Evolutionary conservation across 2,797 vertebrate species (phyloP), one percentile per base, ranked within the genome.

Genomic region (Sus cebifrons): DNA sequence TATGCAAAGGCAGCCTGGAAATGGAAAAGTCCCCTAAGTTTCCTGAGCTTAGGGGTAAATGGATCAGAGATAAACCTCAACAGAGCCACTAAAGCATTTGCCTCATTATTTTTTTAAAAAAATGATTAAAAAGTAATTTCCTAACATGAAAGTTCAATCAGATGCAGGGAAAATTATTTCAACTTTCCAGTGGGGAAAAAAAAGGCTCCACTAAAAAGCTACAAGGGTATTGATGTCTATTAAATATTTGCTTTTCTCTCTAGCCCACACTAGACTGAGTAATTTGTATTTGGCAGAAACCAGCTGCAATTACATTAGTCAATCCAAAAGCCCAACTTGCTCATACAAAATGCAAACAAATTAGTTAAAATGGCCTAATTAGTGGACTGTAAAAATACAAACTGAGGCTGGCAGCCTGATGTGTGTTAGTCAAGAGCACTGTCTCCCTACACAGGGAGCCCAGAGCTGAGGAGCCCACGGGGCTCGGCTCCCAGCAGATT

Each of bases 341-440:
- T 99, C 98, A 99, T 99, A 98, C 98, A 99, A 99, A 99, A 99
- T 98, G 99, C 99, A 99, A 99, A 99, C 99, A 99, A 99, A 99
- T 99, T 99, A 99, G 99, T 99, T 99, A 98, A 99, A 99, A 99
- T 99, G 98, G 98, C 99, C 98, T 99, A 99, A 99, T 99, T 99
- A 99, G 98, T 98, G 98, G 98, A 98, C 98, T 99, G 98, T 98
- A 98, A 98, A 99, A 99, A 99, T 98, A 98, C 98, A 99, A 99
- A 99, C 98, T 98, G 97, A 98, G 97, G 97, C 98, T 98, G 98
- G 98, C 98, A 98, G 98, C 98, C 98, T 98, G 98, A 97, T 98
- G 98, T 95, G 92, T 97, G 93, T 97, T 97, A 98, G 97, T 97
- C 97, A 95, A 98, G 97, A 97, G 97, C 94, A 96, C 95, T 91